Base-by-base conservation (phyloP, 2,113 vertebrate species). In the Setophaga kirtlandii region DNA sequence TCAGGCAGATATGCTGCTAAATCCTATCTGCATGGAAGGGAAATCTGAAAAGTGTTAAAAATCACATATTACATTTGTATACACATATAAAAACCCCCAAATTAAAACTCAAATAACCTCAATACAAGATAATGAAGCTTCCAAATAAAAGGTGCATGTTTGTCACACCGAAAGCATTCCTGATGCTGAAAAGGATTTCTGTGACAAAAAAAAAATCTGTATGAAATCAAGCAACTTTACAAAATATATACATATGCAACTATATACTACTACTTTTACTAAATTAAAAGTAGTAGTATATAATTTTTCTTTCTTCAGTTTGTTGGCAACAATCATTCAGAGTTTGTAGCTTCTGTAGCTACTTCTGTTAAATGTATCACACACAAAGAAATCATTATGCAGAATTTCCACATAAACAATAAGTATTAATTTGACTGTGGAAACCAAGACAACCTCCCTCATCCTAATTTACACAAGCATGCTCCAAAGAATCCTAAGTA, bases 21-120 rank as follows among this genome's bases (percentile, higher is more conserved):
- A 55, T 50, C 74, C 37, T 50, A 20, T 27, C 39, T 78, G 50
- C 18, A 31, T 30, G 31, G 39, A 44, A n/a, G 37, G n/a, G n/a
- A 92, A 64, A 24, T 44, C 23, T 73, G 27, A 17, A 52, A 83
- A 83, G 17, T n/a, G 67, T 16, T 89, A 62, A 28, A 79, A 76
- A 69, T 44, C 41, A 39, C 4, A 2, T 21, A 30, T 22, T 18
- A 7, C 1, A 1, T 58, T 44, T 76, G 37, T 46, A 28, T 15
- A 56, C 25, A 19, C 12, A 35, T 10, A 24, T 1, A 64, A 21
- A 69, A 37, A 3, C 0, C 0, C 2, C 50, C 11, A 59, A 56
- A 44, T 7, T 20, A 71, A 89, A 62, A 5, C 5, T 21, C 12
- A 60, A n/a, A 79, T 33, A 55, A 71, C 49, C 11, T 62, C 27